Base-by-base conservation (phyloP, 1,140 invertebrate species). In the Heliconius melpomene region DNA sequence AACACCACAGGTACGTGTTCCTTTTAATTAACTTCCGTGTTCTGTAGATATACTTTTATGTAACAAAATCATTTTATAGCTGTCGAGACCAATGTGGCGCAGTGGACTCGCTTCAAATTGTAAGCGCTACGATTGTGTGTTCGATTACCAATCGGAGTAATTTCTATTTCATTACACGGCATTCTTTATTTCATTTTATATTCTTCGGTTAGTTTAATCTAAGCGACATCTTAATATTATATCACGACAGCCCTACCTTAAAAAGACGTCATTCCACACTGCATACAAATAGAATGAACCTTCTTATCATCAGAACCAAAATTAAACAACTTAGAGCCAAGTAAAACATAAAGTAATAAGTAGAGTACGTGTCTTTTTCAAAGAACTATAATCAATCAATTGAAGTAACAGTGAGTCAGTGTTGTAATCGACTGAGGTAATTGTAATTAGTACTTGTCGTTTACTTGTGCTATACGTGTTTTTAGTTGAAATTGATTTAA, bases 311-410 rank as follows among this genome's bases (percentile, higher is more conserved):
- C 23, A 23, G 9, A 57, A 23, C 11, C 60, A 8, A 66, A 26
- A 66, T 66, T 66, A 66, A 26, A 66, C 13, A 66, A 66, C 60
- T 26, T 66, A 29, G 9, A 66, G 26, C 3, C 26, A 23, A 23
- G 23, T 66, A 6, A 7, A 66, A 26, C 13, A 29, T 60, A 60
- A 66, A 66, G 23, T 66, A 66, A 16, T 66, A 66, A 66, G 60
- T 66, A 26, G 18, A 77, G 77, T 83, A 85, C 82, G 82, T 85
- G 84, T 60, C 78, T 57, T 82, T 79, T 83, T 77, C 76, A 82
- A 76, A 71, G 52, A 83, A 83, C 70, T 52, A 66, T 79, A 82
- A 82, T 85, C 82, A 85, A 82, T 85, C 82, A 78, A 54, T 72
- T 79, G 52, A 50, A 72, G 78, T 82, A 75, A 81, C 82, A 78